Evolutionary conservation across 2,797 vertebrate genomes (phyloP).

Genomic region (Siniperca obscura): DNA sequence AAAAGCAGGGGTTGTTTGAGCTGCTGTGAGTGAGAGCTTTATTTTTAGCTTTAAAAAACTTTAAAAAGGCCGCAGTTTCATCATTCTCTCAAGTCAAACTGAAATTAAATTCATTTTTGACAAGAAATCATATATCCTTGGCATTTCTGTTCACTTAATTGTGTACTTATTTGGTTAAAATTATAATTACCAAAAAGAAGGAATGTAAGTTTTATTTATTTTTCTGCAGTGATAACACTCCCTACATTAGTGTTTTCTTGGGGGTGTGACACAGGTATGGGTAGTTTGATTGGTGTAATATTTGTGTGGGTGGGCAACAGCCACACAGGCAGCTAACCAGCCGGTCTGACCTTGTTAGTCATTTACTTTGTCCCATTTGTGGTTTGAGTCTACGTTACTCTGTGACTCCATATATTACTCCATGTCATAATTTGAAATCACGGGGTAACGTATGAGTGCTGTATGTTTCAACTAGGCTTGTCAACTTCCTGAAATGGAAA

Average conservation of each 20-base stretch:
- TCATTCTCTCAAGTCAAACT: not conserved
- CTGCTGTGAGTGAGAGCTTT: conserved; percentile 7
- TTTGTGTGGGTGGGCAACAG: not conserved
- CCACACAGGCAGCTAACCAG: too few species aligned
- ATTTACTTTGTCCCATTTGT: too few species aligned
- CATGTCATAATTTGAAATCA: too few species aligned
- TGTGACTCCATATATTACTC: too few species aligned
- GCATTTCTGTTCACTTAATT: not conserved
- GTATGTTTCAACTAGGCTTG: too few species aligned
- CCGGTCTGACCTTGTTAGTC: too few species aligned
- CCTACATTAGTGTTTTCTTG: not conserved
- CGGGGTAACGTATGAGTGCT: too few species aligned
- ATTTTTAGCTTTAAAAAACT: not conserved
- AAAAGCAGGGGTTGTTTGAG: conserved; percentile 8
- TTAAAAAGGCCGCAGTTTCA: too few species aligned
- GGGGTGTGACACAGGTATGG: not conserved
- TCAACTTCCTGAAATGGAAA: too few species aligned
- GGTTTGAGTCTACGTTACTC: too few species aligned
- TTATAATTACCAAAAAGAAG: not conserved
- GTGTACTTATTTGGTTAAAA: not conserved
- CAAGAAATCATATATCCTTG: not conserved
- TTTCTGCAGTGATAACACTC: too few species aligned
- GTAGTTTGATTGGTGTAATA: not conserved
- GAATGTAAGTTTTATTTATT: too few species aligned
- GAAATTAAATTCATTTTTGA: not conserved